Evolutionary conservation across 2,888 invertebrate species (phyloP).

Genomic region (Penaeus monodon): DNA sequence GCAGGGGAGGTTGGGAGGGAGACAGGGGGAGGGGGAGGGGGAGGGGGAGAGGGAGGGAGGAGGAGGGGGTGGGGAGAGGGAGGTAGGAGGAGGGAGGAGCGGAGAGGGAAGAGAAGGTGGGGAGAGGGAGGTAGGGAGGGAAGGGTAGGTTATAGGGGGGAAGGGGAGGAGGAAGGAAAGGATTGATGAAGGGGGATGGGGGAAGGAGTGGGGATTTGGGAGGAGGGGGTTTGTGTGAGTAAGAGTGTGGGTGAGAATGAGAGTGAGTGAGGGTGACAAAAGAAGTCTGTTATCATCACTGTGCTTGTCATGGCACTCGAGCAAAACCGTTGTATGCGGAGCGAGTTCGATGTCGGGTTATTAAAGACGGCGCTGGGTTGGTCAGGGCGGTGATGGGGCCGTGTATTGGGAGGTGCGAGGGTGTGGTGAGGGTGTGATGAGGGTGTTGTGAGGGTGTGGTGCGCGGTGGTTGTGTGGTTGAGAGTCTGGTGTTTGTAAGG

Average conservation of each 20-base stretch:
- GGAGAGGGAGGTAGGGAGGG: background rate
- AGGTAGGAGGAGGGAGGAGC: background rate
- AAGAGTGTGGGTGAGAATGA: background rate
- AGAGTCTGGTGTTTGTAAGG: too few species aligned
- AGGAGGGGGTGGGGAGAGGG: constrained; percentile 14
- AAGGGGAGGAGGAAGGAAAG: background rate
- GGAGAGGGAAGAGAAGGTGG: background rate
- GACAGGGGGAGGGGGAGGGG: background rate
- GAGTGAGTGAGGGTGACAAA: background rate
- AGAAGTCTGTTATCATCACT: background rate
- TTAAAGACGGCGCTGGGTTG: too few species aligned
- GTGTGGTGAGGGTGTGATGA: background rate
- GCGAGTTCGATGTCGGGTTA: too few species aligned
- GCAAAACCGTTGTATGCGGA: too few species aligned
- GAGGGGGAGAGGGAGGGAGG: background rate
- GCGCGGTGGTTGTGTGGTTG: too few species aligned
- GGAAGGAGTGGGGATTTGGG: background rate
- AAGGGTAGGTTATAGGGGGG: background rate
- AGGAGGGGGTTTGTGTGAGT: background rate
- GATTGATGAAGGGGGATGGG: background rate
- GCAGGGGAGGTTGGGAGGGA: background rate
- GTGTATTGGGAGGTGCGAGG: background rate
- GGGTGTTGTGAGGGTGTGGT: too few species aligned
- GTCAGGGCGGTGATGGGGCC: background rate
- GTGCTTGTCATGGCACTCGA: background rate